Evolutionary conservation across 2,797 vertebrate genomes (phyloP).

Genomic region (Apogon talboti): DNA sequence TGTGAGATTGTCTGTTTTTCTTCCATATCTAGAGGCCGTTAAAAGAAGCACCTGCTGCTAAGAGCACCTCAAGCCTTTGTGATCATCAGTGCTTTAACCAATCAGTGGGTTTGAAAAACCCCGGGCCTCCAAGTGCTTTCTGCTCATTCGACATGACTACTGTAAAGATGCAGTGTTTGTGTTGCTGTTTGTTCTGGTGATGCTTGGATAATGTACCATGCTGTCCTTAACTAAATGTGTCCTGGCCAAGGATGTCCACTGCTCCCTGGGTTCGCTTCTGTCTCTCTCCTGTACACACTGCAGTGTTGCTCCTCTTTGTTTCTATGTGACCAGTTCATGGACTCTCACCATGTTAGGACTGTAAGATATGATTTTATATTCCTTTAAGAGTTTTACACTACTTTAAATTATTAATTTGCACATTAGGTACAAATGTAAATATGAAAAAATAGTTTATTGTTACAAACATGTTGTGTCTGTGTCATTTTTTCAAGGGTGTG

Average conservation of each 20-base stretch:
- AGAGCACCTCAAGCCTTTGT: slow-evolving; percentile 83
- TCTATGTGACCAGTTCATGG: slow-evolving; percentile 78
- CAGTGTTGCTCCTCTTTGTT: slow-evolving; percentile 79
- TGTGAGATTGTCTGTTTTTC: slow-evolving; percentile 71
- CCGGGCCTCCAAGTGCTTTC: slow-evolving; percentile 78
- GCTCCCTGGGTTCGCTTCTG: slow-evolving; percentile 81
- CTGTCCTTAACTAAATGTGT: slow-evolving; percentile 80
- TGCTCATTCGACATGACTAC: slow-evolving; percentile 75
- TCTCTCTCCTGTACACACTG: slow-evolving; percentile 78
- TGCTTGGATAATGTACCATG: slow-evolving; percentile 78
- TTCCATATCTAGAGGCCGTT: slow-evolving; percentile 75
- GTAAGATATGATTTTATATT: slow-evolving; percentile 86
- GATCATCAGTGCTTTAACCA: slow-evolving; percentile 84
- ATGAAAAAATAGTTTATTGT: slow-evolving; percentile 89
- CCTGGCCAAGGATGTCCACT: slow-evolving; percentile 85
- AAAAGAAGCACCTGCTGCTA: slow-evolving; percentile 81
- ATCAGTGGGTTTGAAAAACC: slow-evolving; percentile 74
- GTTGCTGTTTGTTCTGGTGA: slow-evolving; percentile 78
- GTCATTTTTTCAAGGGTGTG: slow-evolving; percentile 69
- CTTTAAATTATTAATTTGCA: slow-evolving; percentile 90
- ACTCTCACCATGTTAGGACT: slow-evolving; percentile 85
- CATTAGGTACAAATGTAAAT: slow-evolving; percentile 88
- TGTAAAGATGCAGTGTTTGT: slow-evolving; percentile 80
- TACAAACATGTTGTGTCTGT: slow-evolving; percentile 85
- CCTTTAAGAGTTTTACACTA: slow-evolving; percentile 87